phyloP scores from a whole-genome alignment of 2,797 vertebrate species.

The Pseudomugil gertrudae region DNA sequence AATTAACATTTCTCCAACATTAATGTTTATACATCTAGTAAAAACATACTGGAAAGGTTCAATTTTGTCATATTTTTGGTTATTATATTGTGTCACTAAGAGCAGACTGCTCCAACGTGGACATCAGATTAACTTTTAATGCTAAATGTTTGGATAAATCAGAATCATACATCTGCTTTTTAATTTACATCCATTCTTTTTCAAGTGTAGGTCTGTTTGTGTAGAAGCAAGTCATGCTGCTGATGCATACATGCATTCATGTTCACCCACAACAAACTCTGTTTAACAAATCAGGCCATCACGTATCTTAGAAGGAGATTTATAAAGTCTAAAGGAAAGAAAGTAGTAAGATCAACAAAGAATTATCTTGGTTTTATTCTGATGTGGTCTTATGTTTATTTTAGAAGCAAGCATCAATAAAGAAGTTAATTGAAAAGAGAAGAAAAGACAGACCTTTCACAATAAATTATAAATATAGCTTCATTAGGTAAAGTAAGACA shows the following conservation, averaged over 20 bases:
- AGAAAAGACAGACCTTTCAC: conserved; percentile 38
- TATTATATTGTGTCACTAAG: too few species aligned
- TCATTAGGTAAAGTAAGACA: conserved; percentile 60
- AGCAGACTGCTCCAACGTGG: too few species aligned
- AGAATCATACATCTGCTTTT: neutral
- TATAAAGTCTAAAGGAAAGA: neutral
- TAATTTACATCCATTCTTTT: too few species aligned
- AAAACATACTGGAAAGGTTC: too few species aligned
- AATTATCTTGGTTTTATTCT: conserved; percentile 21
- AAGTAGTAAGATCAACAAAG: neutral
- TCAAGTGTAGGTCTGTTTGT: neutral
- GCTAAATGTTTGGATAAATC: too few species aligned
- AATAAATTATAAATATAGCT: conserved; percentile 50
- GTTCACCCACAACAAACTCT: neutral
- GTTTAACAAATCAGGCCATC: neutral
- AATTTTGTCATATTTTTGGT: too few species aligned
- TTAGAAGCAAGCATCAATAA: conserved; percentile 16
- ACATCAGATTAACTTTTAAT: too few species aligned
- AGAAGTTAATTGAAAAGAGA: conserved; percentile 44
- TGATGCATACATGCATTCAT: neutral
- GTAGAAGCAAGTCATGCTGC: neutral
- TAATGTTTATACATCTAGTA: too few species aligned
- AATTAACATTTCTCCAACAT: too few species aligned
- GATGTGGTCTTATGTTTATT: conserved; percentile 19
- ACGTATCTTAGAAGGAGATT: neutral